phyloP scores from a whole-genome alignment of 2,888 invertebrate species.

The Nemurella pictetii region DNA sequence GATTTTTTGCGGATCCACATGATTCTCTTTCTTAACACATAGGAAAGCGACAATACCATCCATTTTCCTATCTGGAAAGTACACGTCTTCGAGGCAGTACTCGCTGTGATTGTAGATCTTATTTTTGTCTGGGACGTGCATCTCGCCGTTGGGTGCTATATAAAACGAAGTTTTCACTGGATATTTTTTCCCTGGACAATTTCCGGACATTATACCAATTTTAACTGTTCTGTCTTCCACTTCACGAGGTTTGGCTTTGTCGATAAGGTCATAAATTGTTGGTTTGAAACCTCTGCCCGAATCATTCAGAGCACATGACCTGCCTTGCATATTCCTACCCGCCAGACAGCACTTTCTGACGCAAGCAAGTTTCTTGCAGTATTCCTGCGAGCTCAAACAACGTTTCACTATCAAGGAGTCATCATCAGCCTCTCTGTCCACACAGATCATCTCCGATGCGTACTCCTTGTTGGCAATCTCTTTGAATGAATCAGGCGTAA shows the following conservation, averaged over 20 bases:
- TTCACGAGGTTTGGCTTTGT: not conserved
- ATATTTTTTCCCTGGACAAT: not conserved
- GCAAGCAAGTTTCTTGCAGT: not conserved
- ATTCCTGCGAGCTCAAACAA: not conserved
- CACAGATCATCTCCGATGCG: not conserved
- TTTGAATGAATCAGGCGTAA: not conserved
- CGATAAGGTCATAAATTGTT: not conserved
- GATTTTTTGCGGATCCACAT: not conserved
- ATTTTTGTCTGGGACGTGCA: constrained; percentile 44
- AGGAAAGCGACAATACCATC: constrained; percentile 45
- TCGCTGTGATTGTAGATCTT: constrained; percentile 36
- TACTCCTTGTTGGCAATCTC: not conserved
- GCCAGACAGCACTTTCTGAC: constrained; percentile 4
- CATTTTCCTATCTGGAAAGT: constrained; percentile 34
- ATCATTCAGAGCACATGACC: not conserved
- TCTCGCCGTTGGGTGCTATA: not conserved
- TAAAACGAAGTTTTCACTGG: not conserved
- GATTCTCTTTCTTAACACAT: constrained; percentile 47
- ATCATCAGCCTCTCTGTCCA: not conserved
- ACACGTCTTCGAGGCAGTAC: constrained; percentile 50
- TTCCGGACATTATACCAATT: not conserved
- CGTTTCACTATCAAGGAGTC: not conserved
- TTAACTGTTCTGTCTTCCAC: not conserved
- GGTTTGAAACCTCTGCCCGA: not conserved
- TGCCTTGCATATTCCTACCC: not conserved